Conservation (phyloP, 2,888 invertebrate genomes). For the Orthonychiurus folsomi region DNA sequence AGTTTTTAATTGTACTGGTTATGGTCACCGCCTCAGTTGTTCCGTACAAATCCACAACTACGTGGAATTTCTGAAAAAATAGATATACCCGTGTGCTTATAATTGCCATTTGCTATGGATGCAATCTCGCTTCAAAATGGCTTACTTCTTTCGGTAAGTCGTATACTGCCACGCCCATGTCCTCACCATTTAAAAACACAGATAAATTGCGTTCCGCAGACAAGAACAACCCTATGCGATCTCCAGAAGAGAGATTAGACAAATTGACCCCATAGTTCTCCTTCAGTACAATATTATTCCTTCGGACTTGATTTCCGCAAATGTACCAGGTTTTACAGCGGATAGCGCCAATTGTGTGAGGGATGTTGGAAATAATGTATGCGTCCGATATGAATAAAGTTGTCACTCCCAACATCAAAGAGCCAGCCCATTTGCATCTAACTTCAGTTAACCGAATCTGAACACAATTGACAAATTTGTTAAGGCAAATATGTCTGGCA, state of each 20-base stretch:
- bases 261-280: constrained; percentile 63
- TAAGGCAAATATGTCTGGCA: too few species aligned
- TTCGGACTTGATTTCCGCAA: constrained; percentile 59
- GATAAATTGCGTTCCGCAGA: constrained; percentile 2
- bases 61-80: constrained; percentile 60
- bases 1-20: constrained; percentile 45
- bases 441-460: constrained; percentile 54
- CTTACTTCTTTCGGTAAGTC: constrained; percentile 51
- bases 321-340: constrained; percentile 42
- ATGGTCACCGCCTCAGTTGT: constrained; percentile 67
- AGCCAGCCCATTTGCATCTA: constrained; percentile 59
- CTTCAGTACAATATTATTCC: constrained; percentile 57
- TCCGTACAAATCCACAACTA: constrained; percentile 73
- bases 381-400: constrained; percentile 50
- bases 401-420: constrained; percentile 69
- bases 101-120: too few species aligned
- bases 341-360: constrained; percentile 49
- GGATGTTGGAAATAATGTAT: constrained; percentile 55
- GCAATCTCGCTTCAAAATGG: too few species aligned
- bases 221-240: constrained; percentile 59
- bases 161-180: constrained; percentile 55
- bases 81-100: too few species aligned
- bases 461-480: too few species aligned
- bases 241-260: constrained; percentile 72
- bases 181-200: constrained; percentile 66